A percentile compares a stretch with the other conserved stretches of the same genome.
phyloP scores from a whole-genome alignment of 2,797 vertebrate genomes.

The Melopsittacus undulatus region DNA sequence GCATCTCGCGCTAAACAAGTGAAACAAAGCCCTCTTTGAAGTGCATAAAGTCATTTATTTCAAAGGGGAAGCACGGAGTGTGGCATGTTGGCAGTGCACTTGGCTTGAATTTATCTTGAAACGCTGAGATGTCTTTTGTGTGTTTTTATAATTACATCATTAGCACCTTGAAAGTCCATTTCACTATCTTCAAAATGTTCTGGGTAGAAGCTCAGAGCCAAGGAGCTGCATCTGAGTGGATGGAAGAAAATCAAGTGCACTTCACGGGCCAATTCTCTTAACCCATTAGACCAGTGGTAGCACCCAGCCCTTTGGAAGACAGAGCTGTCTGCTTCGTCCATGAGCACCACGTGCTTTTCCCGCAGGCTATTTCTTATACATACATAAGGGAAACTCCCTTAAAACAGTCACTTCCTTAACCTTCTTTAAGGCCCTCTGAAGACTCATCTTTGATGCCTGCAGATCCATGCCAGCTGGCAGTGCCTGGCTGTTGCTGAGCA shows the following conservation, averaged over 20 bases:
- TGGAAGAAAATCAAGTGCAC: not conserved
- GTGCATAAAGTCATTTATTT: slow-evolving; percentile 47
- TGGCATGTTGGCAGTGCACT: slow-evolving; percentile 44
- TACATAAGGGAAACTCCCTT: slow-evolving; percentile 60
- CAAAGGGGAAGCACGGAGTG: slow-evolving; percentile 35
- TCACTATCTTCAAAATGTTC: not conserved
- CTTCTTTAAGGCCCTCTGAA: slow-evolving; percentile 16
- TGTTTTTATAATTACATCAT: slow-evolving; percentile 27
- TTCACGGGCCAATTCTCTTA: not conserved
- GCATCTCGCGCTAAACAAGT: slow-evolving; percentile 36
- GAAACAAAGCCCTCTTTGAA: slow-evolving; percentile 56
- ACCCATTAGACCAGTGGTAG: not conserved
- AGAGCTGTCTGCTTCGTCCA: slow-evolving; percentile 30
- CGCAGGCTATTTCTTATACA: slow-evolving; percentile 36
- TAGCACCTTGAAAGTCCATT: slow-evolving; percentile 7
- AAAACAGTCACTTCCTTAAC: slow-evolving; percentile 49
- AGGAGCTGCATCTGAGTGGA: not conserved
- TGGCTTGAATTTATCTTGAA: slow-evolving; percentile 51
- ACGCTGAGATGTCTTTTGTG: not conserved
- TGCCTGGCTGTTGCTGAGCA: slow-evolving; percentile 50
- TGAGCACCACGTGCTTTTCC: slow-evolving; percentile 9
- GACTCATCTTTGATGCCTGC: slow-evolving; percentile 49
- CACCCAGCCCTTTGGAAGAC: not conserved
- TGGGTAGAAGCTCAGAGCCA: not conserved
- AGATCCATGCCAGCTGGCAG: slow-evolving; percentile 52